Percentiles rank a stretch among this genome's conserved stretches.
Evolutionary conservation across 2,888 invertebrate genomes (phyloP).

Genomic region (Neoaliturus tenellus): DNA sequence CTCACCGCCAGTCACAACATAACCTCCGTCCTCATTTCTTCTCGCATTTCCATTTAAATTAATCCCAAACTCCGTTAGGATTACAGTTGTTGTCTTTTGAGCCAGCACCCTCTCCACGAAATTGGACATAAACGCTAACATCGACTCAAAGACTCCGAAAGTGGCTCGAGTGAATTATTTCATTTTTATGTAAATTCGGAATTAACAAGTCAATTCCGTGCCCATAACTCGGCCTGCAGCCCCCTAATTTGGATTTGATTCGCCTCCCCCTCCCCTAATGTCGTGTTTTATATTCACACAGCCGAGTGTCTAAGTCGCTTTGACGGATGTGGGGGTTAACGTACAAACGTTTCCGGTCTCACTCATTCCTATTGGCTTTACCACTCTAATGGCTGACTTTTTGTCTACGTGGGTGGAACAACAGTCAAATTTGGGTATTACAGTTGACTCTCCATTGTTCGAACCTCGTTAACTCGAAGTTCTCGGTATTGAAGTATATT

Average conservation of each 20-base stretch:
- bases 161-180: slow-evolving; percentile 54
- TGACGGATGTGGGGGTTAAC: slow-evolving; percentile 49
- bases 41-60: slow-evolving; percentile 57
- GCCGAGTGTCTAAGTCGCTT: slow-evolving; percentile 28
- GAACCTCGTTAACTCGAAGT: no score
- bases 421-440: no score
- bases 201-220: slow-evolving; percentile 58
- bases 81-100: slow-evolving; percentile 36
- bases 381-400: background rate
- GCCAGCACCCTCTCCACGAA: slow-evolving; percentile 43
- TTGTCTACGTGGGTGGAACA: background rate
- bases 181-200: slow-evolving; percentile 58
- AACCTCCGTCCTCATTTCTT: slow-evolving; percentile 37
- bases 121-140: slow-evolving; percentile 56
- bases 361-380: slow-evolving; percentile 1
- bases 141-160: slow-evolving; percentile 55
- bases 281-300: slow-evolving; percentile 52
- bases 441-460: no score
- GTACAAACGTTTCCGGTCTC: background rate
- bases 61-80: slow-evolving; percentile 52
- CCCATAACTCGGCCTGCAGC: slow-evolving; percentile 34
- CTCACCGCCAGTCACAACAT: background rate
- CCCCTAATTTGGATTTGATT: slow-evolving; percentile 53
- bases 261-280: slow-evolving; percentile 41
- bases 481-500: no score